phyloP scores from a whole-genome alignment of 2,113 vertebrate species.

The Manacus vitellinus region DNA sequence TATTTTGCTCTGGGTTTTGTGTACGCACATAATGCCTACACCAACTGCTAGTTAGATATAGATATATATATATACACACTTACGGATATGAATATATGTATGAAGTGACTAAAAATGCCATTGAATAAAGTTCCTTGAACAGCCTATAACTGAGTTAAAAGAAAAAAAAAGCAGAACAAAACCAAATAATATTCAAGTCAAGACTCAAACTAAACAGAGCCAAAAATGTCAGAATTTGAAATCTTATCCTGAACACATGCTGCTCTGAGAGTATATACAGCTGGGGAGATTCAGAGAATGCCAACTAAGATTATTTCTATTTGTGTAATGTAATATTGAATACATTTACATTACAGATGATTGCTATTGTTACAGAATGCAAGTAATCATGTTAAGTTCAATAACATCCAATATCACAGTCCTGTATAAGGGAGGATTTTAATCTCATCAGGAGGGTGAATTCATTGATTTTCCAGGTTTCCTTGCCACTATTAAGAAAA shows the following conservation, averaged over 20 bases:
- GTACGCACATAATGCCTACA: background rate
- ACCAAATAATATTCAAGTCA: background rate
- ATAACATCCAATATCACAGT: background rate
- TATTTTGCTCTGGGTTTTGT: background rate
- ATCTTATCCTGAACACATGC: background rate
- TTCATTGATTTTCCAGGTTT: slow-evolving; percentile 5
- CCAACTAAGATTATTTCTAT: background rate
- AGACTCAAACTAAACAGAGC: background rate
- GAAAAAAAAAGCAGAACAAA: background rate
- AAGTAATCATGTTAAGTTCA: background rate
- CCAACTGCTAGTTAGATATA: background rate
- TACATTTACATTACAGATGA: background rate
- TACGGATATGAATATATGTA: background rate
- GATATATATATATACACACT: background rate
- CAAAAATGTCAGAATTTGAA: background rate
- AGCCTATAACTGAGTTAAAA: background rate
- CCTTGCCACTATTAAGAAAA: background rate
- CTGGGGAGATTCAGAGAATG: background rate
- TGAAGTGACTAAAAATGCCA: background rate
- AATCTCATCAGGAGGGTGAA: background rate
- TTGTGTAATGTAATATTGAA: slow-evolving; percentile 9
- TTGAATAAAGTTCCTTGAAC: background rate
- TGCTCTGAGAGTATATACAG: background rate
- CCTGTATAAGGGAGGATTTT: background rate
- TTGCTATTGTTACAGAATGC: background rate